phyloP scores from a whole-genome alignment of 2,888 invertebrate genomes.

The Cephalotes varians region DNA sequence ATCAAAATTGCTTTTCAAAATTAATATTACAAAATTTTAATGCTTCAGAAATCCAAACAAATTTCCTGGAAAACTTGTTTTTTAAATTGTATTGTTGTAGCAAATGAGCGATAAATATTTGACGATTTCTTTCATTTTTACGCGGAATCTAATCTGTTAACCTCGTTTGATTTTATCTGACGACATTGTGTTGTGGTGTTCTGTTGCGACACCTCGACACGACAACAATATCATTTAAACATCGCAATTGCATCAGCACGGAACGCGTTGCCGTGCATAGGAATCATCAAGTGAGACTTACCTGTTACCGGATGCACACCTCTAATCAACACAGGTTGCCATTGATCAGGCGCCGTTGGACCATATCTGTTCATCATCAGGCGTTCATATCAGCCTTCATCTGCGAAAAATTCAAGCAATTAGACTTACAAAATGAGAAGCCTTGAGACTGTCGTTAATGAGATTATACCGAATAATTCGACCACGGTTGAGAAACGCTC shows the following conservation, averaged over 20 bases:
- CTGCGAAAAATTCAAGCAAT: background rate
- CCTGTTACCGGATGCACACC: constrained; percentile 79
- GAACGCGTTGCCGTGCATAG: constrained; percentile 62
- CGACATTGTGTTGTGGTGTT: constrained; percentile 34
- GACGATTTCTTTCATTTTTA: constrained; percentile 17
- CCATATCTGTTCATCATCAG: background rate
- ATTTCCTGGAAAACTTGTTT: too few relatives aligned
- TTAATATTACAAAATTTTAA: too few relatives aligned
- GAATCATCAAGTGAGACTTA: constrained; percentile 69
- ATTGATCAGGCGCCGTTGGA: constrained; percentile 55
- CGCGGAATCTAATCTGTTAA: constrained; percentile 10
- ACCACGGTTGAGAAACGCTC: constrained; percentile 60
- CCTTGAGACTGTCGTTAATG: constrained; percentile 58
- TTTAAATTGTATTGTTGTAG: too few relatives aligned
- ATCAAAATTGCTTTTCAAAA: too few relatives aligned
- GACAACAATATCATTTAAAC: constrained; percentile 68
- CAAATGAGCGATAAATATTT: background rate
- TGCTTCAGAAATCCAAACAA: too few relatives aligned
- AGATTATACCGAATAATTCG: constrained; percentile 60
- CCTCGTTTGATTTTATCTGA: constrained; percentile 39
- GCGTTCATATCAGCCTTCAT: background rate
- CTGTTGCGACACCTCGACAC: constrained; percentile 66
- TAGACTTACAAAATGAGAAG: constrained; percentile 51
- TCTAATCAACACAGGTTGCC: constrained; percentile 72
- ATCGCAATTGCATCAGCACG: constrained; percentile 62